These are phyloP conservation scores for Apotomis betuletana DNA, from an alignment of 2,888 invertebrate genomes.

Conservation along the genomic window DNA sequence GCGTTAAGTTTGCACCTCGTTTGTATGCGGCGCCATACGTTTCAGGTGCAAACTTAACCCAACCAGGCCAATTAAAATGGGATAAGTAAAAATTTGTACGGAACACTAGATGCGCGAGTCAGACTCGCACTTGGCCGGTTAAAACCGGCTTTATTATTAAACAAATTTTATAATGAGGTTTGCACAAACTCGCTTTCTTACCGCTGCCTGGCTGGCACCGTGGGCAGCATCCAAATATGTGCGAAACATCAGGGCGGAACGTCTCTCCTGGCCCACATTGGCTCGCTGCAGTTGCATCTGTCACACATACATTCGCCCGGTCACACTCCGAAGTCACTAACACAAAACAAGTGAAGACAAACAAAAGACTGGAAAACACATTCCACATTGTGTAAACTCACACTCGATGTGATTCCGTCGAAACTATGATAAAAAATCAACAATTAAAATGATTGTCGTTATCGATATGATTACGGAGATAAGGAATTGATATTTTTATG, in stretches of 20 bases:
- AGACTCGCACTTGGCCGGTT: no score
- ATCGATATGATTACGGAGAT: constrained; percentile 18
- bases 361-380: constrained; percentile 7
- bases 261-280: constrained; percentile 59
- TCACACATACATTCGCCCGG: constrained; percentile 67
- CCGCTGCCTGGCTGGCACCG: constrained; percentile 59
- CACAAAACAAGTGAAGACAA: constrained; percentile 46
- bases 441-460: constrained; percentile 17
- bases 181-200: constrained; percentile 33
- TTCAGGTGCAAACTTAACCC: no score
- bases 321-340: constrained; percentile 58
- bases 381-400: constrained; percentile 15
- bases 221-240: constrained; percentile 75
- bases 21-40: no score
- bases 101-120: no score
- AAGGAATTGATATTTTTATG: constrained; percentile 22
- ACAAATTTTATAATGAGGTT: no score
- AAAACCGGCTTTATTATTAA: no score
- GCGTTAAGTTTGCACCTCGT: no score
- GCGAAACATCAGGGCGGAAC: constrained; percentile 55
- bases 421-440: constrained; percentile 11
- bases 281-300: constrained; percentile 57
- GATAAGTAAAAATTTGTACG: no score
- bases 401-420: not conserved
- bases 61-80: no score